Conservation (phyloP, 2,797 vertebrate species). For the Vireo griseus region DNA sequence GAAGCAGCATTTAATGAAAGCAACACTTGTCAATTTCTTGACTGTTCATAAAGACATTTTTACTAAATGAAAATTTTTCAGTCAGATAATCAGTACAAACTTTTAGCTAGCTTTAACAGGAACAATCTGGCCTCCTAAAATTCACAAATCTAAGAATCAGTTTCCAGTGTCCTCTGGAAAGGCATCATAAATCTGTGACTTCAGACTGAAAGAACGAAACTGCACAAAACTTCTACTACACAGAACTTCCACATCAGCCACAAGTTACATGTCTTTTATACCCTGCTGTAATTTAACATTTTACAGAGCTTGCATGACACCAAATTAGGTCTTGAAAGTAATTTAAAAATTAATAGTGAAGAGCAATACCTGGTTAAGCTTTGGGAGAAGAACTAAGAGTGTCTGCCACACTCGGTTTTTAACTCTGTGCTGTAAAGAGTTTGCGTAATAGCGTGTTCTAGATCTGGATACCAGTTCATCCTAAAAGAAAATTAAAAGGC, state of each 20-base stretch:
- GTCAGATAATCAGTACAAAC: neutral
- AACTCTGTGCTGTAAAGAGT: conserved; percentile 90
- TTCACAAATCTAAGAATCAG: neutral
- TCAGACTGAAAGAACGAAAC: neutral
- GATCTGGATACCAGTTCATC: conserved; percentile 83
- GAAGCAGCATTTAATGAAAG: neutral
- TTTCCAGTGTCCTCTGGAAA: neutral
- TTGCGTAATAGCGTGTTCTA: conserved; percentile 86
- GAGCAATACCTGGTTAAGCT: conserved; percentile 80
- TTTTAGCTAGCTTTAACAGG: neutral
- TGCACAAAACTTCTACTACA: neutral
- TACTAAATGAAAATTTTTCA: neutral
- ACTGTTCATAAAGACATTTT: neutral
- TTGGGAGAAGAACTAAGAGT: conserved; percentile 85
- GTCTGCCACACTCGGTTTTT: conserved; percentile 93
- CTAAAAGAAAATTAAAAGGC: conserved; percentile 62
- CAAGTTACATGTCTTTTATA: neutral
- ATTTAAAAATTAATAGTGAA: neutral
- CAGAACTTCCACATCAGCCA: neutral
- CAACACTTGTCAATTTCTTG: neutral
- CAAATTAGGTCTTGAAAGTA: neutral
- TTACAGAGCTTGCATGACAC: neutral
- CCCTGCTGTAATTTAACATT: neutral
- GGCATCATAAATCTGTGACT: neutral
- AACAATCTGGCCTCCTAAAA: neutral